Evolutionary conservation across 1,140 invertebrate genomes (phyloP).

Genomic region (Pristionchus pacificus): DNA sequence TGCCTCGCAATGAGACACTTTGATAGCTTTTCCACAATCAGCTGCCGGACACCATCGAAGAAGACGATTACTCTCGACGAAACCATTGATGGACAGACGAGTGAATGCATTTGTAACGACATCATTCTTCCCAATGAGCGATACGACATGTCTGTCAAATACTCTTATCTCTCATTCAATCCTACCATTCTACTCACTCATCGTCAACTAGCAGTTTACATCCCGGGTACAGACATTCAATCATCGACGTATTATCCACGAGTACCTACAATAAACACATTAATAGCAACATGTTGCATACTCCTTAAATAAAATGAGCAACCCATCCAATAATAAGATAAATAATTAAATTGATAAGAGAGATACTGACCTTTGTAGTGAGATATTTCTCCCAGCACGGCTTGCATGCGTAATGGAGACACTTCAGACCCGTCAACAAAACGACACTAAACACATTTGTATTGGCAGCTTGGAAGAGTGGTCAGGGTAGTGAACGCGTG

Average conservation of each 20-base stretch:
- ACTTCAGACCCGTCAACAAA: conserved; percentile 83
- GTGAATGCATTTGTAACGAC: conserved; percentile 80
- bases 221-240: conserved; percentile 24
- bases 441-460: conserved; percentile 54
- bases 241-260: conserved; percentile 69
- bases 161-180: conserved; percentile 16
- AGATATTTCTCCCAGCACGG: conserved; percentile 94
- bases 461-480: neutral
- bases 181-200: conserved; percentile 23
- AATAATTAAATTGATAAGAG: neutral
- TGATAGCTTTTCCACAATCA: conserved; percentile 91
- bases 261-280: conserved; percentile 1
- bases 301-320: neutral
- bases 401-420: conserved; percentile 90
- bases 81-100: conserved; percentile 74
- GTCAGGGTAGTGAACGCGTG: too few species aligned
- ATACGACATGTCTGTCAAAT: conserved; percentile 1
- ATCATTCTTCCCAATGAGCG: conserved; percentile 4
- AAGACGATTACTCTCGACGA: conserved; percentile 80
- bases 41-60: conserved; percentile 94
- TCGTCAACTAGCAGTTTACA: conserved; percentile 33
- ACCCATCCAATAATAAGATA: neutral
- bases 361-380: conserved; percentile 83
- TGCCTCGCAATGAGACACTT: conserved; percentile 80
- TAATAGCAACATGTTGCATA: neutral